phyloP scores from a whole-genome alignment of 2,888 invertebrate species.

The Lasioglossum zephyrum region DNA sequence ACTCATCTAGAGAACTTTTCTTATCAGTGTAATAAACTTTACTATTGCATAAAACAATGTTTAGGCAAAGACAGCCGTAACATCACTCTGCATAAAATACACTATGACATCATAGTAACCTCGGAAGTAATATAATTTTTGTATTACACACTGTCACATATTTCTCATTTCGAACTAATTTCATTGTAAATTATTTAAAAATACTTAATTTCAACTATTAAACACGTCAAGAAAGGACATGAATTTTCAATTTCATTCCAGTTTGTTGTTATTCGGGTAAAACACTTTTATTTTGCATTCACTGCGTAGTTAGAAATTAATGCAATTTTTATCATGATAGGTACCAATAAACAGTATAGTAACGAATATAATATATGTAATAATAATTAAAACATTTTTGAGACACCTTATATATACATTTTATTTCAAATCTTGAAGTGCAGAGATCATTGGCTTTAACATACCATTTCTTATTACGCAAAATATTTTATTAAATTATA shows the following conservation, averaged over 20 bases:
- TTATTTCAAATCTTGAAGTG: neutral
- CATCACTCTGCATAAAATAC: constrained; percentile 1
- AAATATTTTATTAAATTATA: neutral
- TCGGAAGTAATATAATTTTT: neutral
- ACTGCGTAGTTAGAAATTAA: no score
- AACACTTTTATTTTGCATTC: no score
- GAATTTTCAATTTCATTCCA: no score
- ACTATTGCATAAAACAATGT: no score
- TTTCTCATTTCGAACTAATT: neutral
- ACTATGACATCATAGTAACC: neutral
- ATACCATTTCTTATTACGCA: neutral
- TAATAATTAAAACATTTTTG: no score
- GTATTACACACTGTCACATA: neutral
- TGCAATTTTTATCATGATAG: no score
- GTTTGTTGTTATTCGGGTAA: no score
- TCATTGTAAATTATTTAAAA: neutral
- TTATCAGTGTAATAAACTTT: neutral
- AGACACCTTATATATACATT: no score
- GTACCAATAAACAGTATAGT: no score
- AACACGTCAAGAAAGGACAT: no score
- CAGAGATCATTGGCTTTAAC: neutral
- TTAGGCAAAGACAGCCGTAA: neutral
- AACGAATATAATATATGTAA: no score
- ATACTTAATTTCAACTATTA: no score
- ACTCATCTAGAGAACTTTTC: neutral